Evolutionary conservation across 2,113 vertebrate genomes (phyloP), one percentile per base, ranked within the genome.

Genomic region (Neotragus pygmaeus): DNA sequence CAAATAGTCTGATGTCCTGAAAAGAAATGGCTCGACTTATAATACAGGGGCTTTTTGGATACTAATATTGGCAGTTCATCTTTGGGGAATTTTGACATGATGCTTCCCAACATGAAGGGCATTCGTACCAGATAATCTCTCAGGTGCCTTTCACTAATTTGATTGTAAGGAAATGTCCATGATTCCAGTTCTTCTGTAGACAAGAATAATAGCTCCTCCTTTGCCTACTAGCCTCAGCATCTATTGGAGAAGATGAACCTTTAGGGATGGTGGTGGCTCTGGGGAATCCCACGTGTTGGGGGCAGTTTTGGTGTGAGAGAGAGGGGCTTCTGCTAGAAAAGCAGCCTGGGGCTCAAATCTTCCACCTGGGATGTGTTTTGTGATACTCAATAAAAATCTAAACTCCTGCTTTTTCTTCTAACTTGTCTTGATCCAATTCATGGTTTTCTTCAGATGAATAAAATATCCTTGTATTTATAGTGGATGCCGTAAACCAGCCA

Each of bases 401-500:
- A 97, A 91, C 92, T 90, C 62, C 39, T 90, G 58, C 19, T 66
- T 97, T 93, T 94, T 73, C 89, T 93, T 97, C 82, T 95, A 88
- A 85, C 73, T 97, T 94, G 92, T 95, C 96, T 97, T 95, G 87
- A 94, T 90, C 75, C 92, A 96, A 96, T 88, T 95, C 96, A 94
- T 97, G 86, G 49, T 96, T 97, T 98, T 95, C 96, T 93, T 97
- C 90, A 94, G 88, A 93, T 95, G 93, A 92, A 95, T 97, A 94
- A 95, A 98, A 94, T 94, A 91, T 66, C 94, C 90, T 90, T 97
- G n/a, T 92, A 96, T 98, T 99, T 98, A 90, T 96, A 97, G 97
- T 97, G 89, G 70, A 95, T 98, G 95, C 92, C 81, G 62, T 98
- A 98, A 98, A 95, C 78, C 96, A 98, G 90, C 93, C 95, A 97